Evolutionary conservation across 2,888 invertebrate species (phyloP).

Genomic region (Ptychoptera contaminata): DNA sequence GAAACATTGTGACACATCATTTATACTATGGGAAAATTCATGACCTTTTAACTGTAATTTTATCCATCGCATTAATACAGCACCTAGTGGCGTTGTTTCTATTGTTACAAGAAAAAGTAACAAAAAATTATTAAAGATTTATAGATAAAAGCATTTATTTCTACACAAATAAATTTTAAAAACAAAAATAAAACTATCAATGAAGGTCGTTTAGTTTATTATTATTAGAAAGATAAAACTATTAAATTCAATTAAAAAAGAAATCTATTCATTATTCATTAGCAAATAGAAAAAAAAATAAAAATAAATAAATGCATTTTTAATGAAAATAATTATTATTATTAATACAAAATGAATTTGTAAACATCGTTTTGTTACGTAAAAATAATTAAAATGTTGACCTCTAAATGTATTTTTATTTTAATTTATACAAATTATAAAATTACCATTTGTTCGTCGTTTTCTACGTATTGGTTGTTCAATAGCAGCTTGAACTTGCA

Average conservation of each 20-base stretch:
- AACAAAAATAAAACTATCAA: neutral
- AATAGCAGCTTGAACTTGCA: slow-evolving; percentile 39
- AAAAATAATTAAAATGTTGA: neutral
- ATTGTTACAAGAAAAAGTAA: slow-evolving; percentile 15
- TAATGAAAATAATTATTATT: no score
- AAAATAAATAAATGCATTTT: no score
- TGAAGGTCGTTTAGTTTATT: no score
- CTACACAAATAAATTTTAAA: neutral
- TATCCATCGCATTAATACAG: slow-evolving; percentile 28
- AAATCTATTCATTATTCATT: no score
- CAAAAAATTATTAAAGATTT: neutral
- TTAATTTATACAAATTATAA: neutral
- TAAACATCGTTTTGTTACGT: no score
- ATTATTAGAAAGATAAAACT: no score
- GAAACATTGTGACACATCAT: slow-evolving; percentile 28
- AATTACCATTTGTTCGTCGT: slow-evolving; percentile 25
- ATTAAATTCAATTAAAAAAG: no score
- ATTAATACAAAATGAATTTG: no score
- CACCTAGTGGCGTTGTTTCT: slow-evolving; percentile 21
- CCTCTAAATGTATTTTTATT: neutral
- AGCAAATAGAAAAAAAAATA: no score
- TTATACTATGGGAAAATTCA: slow-evolving; percentile 23
- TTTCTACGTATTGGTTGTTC: slow-evolving; percentile 35
- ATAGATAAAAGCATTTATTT: no score
- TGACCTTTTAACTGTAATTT: slow-evolving; percentile 24